A percentile compares a stretch with the other conserved stretches of the same genome.
These are phyloP conservation scores for Melieria crassipennis DNA, from an alignment of 2,888 invertebrate species.

Conservation along the genomic window DNA sequence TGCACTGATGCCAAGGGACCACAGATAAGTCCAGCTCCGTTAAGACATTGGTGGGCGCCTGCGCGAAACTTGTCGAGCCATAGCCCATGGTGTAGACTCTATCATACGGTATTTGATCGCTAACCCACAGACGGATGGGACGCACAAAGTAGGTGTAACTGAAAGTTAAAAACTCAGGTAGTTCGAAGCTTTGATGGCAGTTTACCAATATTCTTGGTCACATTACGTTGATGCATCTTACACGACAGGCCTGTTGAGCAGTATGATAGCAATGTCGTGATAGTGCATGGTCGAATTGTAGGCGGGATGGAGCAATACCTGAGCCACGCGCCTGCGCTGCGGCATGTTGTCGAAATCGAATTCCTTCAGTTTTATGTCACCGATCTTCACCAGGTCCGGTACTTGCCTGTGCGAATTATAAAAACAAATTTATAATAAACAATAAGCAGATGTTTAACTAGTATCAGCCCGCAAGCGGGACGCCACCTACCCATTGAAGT, in stretches of 20 bases:
- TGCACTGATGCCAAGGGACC: conserved; percentile 50
- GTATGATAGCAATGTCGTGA: conserved; percentile 70
- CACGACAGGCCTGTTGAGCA: conserved; percentile 55
- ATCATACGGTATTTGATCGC: conserved; percentile 56
- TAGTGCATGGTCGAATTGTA: conserved; percentile 68
- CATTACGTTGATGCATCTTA: conserved; percentile 36
- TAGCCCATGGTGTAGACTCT: conserved; percentile 71
- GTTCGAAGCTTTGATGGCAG: background rate
- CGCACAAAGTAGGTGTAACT: conserved; percentile 58
- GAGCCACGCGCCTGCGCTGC: conserved; percentile 59
- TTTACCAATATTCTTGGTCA: background rate
- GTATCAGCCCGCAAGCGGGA: background rate
- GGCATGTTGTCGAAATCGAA: conserved; percentile 58
- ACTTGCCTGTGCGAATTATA: conserved; percentile 36
- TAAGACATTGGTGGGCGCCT: conserved; percentile 54
- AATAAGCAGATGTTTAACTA: background rate
- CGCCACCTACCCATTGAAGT: conserved; percentile 47
- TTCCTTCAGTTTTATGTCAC: conserved; percentile 66
- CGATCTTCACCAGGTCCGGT: conserved; percentile 67
- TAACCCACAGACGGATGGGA: conserved; percentile 70
- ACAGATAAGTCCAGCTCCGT: conserved; percentile 52
- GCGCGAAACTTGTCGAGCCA: conserved; percentile 68
- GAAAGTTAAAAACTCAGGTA: background rate
- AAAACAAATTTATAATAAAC: background rate
- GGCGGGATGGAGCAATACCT: conserved; percentile 65